Conservation (phyloP, 2,888 invertebrate genomes). For the Apocheima hispidaria region DNA sequence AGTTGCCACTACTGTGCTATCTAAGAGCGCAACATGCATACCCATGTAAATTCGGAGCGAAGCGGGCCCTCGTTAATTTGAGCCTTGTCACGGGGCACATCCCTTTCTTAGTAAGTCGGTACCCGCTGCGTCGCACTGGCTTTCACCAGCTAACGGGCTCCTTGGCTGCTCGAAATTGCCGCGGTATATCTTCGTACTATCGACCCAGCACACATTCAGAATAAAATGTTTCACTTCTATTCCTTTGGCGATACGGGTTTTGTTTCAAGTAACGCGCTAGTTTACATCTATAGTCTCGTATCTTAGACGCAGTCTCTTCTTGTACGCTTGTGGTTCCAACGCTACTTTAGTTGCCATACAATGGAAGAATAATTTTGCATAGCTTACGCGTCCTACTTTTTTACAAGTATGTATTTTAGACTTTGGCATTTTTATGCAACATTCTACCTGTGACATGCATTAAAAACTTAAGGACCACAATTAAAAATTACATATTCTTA, state of each 20-base stretch:
- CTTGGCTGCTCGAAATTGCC: conserved; percentile 63
- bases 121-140: conserved; percentile 47
- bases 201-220: conserved; percentile 53
- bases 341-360: not conserved
- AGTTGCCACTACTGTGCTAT: conserved; percentile 67
- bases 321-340: not conserved
- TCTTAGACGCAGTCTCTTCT: not conserved
- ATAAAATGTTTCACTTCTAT: conserved; percentile 37
- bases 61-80: conserved; percentile 77
- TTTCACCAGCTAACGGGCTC: conserved; percentile 59
- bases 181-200: conserved; percentile 67
- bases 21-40: conserved; percentile 79
- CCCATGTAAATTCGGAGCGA: conserved; percentile 79
- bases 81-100: conserved; percentile 78
- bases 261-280: conserved; percentile 18
- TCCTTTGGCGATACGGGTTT: conserved; percentile 24
- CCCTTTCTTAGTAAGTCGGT: conserved; percentile 78
- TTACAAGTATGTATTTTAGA: not conserved
- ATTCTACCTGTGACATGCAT: too few species aligned
- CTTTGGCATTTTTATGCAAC: not conserved
- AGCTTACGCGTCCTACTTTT: not conserved
- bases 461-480: too few species aligned
- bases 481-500: too few species aligned
- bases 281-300: conserved; percentile 12
- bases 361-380: too few species aligned